Evolutionary conservation across 1,140 invertebrate species (phyloP).

Genomic region (Anthonomus grandis): DNA sequence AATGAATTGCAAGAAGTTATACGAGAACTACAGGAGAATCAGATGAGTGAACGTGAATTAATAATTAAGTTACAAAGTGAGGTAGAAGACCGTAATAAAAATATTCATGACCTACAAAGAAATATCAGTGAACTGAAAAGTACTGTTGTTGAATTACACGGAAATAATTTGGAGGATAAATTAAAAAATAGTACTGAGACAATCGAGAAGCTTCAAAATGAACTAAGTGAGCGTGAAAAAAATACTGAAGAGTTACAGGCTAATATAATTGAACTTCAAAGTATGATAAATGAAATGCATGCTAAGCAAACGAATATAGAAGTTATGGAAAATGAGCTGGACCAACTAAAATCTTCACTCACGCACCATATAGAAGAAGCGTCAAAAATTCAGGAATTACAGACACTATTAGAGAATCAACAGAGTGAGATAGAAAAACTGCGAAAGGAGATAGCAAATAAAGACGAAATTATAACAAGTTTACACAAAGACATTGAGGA

Average conservation of each 20-base stretch:
- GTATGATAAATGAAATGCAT: slow-evolving; percentile 32
- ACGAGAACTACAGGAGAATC: slow-evolving; percentile 25
- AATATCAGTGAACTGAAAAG: too few species aligned
- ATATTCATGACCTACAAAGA: too few species aligned
- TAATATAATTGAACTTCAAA: slow-evolving; percentile 36
- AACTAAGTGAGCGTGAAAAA: slow-evolving; percentile 29
- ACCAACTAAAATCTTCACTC: slow-evolving; percentile 28
- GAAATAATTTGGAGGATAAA: too few species aligned
- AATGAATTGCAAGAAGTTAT: too few species aligned
- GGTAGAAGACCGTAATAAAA: too few species aligned
- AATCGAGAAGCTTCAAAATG: slow-evolving; percentile 29
- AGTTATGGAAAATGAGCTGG: slow-evolving; percentile 39
- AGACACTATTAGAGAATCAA: slow-evolving; percentile 19
- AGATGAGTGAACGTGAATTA: too few species aligned
- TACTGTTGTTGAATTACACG: too few species aligned
- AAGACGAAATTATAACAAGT: slow-evolving; percentile 45
- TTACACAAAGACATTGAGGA: slow-evolving; percentile 50
- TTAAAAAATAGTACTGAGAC: too few species aligned
- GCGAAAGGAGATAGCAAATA: slow-evolving; percentile 38
- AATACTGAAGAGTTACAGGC: slow-evolving; percentile 36
- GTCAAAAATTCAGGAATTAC: too few species aligned
- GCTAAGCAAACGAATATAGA: slow-evolving; percentile 25
- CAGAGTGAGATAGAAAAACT: slow-evolving; percentile 33
- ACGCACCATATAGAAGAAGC: slow-evolving; percentile 29
- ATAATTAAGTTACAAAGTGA: too few species aligned